Conservation (phyloP, 1,140 invertebrate genomes). For the Drosophila athabasca region DNA sequence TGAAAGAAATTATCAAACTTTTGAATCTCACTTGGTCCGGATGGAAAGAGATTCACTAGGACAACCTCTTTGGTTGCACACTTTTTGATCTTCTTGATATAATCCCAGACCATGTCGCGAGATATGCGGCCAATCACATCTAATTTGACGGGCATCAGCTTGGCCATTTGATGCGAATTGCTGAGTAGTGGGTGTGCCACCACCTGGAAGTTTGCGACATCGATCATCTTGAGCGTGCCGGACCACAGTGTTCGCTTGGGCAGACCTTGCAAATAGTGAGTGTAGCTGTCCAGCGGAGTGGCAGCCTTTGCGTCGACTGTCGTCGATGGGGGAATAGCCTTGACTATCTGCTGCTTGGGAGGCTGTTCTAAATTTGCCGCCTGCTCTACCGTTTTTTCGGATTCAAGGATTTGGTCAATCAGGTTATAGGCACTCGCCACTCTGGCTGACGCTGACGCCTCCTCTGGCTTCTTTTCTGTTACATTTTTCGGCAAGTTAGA, state of each 20-base stretch:
- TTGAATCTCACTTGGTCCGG: slow-evolving; percentile 92
- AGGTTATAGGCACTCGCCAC: slow-evolving; percentile 50
- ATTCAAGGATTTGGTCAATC: slow-evolving; percentile 79
- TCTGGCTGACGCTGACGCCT: not conserved
- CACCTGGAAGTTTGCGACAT: slow-evolving; percentile 94
- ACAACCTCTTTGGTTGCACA: slow-evolving; percentile 94
- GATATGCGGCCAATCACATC: slow-evolving; percentile 96
- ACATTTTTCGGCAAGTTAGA: slow-evolving; percentile 35
- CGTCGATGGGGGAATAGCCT: not conserved
- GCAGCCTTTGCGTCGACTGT: slow-evolving; percentile 8
- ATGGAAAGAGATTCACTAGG: slow-evolving; percentile 91
- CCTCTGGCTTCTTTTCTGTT: slow-evolving; percentile 47
- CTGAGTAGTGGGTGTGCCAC: slow-evolving; percentile 89
- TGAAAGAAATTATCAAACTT: slow-evolving; percentile 94
- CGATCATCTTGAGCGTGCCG: slow-evolving; percentile 94
- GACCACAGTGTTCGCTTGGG: slow-evolving; percentile 89
- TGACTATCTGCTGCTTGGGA: slow-evolving; percentile 22
- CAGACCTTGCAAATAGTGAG: slow-evolving; percentile 48
- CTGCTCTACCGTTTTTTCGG: slow-evolving; percentile 71
- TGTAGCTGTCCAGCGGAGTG: slow-evolving; percentile 43
- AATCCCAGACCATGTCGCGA: slow-evolving; percentile 96
- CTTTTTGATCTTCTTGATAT: slow-evolving; percentile 95
- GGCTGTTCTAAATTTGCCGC: slow-evolving; percentile 70
- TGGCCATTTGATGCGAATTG: slow-evolving; percentile 87
- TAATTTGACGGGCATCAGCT: slow-evolving; percentile 90